These are phyloP conservation scores for Xenops minutus DNA, from an alignment of 2,797 vertebrate species.

Conservation along the genomic window DNA sequence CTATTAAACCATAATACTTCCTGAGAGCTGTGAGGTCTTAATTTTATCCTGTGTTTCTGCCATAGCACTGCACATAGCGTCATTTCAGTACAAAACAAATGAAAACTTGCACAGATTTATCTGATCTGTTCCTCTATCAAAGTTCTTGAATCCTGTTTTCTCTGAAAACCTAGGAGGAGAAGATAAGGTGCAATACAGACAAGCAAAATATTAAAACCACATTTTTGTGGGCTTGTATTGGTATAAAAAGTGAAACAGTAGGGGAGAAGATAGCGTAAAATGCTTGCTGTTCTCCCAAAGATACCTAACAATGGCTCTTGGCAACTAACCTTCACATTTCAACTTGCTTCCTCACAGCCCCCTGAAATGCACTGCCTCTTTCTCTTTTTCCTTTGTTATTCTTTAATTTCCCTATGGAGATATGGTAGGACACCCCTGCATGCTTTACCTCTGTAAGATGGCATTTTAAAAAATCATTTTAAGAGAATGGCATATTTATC, in stretches of 20 bases:
- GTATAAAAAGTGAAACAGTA: background rate
- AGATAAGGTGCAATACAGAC: background rate
- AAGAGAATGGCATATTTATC: background rate
- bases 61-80: background rate
- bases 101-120: background rate
- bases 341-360: background rate
- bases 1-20: constrained; percentile 38
- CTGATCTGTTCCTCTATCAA: background rate
- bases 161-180: background rate
- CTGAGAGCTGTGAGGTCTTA: background rate
- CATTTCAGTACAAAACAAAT: background rate
- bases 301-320: background rate
- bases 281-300: background rate
- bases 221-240: background rate
- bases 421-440: background rate
- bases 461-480: background rate
- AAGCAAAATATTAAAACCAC: background rate
- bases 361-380: background rate
- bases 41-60: background rate
- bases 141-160: background rate
- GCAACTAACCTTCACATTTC: background rate
- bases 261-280: background rate
- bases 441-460: background rate
- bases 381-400: background rate
- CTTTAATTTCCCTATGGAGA: background rate